These are phyloP conservation scores for Rhynchophorus ferrugineus DNA, from an alignment of 1,140 invertebrate genomes.

Conservation along the genomic window DNA sequence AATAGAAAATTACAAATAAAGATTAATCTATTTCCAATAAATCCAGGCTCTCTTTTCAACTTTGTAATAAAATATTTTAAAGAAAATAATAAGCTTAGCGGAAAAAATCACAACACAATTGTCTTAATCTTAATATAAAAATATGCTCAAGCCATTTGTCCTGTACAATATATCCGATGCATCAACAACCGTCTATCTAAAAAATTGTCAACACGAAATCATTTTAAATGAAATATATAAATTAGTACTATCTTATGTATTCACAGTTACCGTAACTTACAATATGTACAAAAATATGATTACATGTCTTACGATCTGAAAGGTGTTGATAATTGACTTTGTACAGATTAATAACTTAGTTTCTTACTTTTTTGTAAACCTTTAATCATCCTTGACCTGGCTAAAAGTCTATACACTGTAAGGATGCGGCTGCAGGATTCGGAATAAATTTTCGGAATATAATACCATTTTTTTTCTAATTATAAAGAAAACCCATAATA, in stretches of 20 bases:
- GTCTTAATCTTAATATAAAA: background rate
- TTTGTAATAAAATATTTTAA: no score
- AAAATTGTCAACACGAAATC: constrained; percentile 43
- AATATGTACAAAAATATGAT: constrained; percentile 49
- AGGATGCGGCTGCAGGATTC: constrained; percentile 11
- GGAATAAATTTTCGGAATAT: constrained; percentile 14
- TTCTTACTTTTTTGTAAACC: constrained; percentile 9
- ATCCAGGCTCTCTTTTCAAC: no score
- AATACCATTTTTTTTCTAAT: constrained; percentile 9
- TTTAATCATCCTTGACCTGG: constrained; percentile 2
- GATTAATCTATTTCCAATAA: no score
- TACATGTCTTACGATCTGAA: constrained; percentile 30
- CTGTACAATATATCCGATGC: constrained; percentile 37
- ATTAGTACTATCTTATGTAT: constrained; percentile 40
- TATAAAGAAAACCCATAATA: constrained; percentile 19
- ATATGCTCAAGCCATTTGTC: constrained; percentile 40
- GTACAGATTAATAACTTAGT: constrained; percentile 37
- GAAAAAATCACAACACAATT: no score
- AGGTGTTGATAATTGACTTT: constrained; percentile 45
- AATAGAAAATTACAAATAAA: no score
- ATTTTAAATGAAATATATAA: constrained; percentile 43
- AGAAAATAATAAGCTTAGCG: no score
- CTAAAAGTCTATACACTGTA: constrained; percentile 12
- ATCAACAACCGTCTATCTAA: constrained; percentile 36
- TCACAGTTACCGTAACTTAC: constrained; percentile 44